Base-by-base conservation (phyloP, 2,888 invertebrate species). In the Cephus pygmeus region DNA sequence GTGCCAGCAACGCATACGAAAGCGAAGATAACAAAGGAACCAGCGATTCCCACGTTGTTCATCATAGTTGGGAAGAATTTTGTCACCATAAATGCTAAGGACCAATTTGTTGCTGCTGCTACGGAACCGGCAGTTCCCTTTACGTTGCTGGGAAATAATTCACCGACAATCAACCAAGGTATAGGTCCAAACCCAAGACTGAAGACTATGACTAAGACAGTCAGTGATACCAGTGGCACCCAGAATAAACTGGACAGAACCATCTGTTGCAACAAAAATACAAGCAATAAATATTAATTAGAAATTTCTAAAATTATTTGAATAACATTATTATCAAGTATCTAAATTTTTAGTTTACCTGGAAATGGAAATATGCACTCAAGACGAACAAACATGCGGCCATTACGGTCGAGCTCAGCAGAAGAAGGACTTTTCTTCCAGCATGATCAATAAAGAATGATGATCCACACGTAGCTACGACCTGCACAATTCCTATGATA, bases 331-430 rank as follows among this genome's bases (percentile, higher is more conserved):
- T 69, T 31, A 56, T 76, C 6, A 12, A 68, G 35, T 23, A 34
- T 76, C 23, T 6, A 56, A 34, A 76, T 69, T 15, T 73, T 11
- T 34, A n/a, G 35, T 69, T 83, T 79, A 83, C 86, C 78, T 81
- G 76, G 9, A 91, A 79, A 76, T 87, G 86, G 80, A 93, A 94
- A 84, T 92, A 93, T 0, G 92, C 89, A 0, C 93, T 93, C 69
- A 94, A 87, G 12, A 91, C 84, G 23, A 92, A 80, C 78, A 96
- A 91, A 80, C 95, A 95, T 1, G 95, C 79, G 0, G 94, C 93
- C 95, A 96, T 96, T 31, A 95, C 93, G 34, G 94, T 87, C 56
- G 96, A 94, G 71, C 96, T 96, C 75, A 96, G 92, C 69, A 97
- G 86, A 1, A 96, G 91, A 12, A 96, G 92, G 12, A 94, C 91